A percentile compares a stretch with the other conserved stretches of the same genome.
Conservation (phyloP, 2,797 vertebrate genomes). For the Okamejei kenojei region DNA sequence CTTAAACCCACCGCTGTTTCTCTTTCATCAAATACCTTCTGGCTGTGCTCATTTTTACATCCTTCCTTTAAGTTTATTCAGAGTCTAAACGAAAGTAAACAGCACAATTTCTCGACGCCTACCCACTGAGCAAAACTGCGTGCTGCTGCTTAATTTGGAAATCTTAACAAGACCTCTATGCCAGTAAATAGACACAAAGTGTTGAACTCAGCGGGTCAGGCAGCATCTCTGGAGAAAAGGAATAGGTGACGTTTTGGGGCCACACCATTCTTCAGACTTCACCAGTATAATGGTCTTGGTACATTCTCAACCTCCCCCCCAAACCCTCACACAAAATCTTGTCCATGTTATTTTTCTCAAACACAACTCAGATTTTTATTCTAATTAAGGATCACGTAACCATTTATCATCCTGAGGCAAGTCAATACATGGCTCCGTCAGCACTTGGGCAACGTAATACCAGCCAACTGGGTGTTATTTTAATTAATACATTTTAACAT, state of each 20-base stretch:
- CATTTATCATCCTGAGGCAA: background rate
- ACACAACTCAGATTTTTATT: background rate
- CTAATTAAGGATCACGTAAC: background rate
- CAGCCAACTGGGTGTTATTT: too few relatives aligned
- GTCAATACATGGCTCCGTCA: background rate
- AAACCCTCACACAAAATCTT: too few relatives aligned
- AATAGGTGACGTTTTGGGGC: too few relatives aligned
- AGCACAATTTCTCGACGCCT: background rate
- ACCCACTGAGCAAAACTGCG: background rate
- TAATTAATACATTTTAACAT: too few relatives aligned
- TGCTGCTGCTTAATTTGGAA: constrained; percentile 17
- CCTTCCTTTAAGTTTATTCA: constrained; percentile 20
- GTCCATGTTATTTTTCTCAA: background rate
- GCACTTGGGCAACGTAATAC: too few relatives aligned
- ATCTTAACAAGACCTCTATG: background rate
- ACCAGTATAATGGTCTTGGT: background rate
- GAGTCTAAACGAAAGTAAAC: constrained; percentile 24
- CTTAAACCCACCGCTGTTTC: background rate
- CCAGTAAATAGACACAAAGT: background rate
- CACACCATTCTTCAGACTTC: too few relatives aligned
- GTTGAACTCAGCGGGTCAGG: too few relatives aligned
- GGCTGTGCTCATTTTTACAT: constrained; percentile 20
- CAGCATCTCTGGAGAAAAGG: too few relatives aligned
- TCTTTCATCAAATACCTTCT: background rate
- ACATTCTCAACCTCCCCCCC: too few relatives aligned